These are phyloP conservation scores for Eciton burchellii DNA, from an alignment of 1,140 invertebrate species.

Conservation along the genomic window DNA sequence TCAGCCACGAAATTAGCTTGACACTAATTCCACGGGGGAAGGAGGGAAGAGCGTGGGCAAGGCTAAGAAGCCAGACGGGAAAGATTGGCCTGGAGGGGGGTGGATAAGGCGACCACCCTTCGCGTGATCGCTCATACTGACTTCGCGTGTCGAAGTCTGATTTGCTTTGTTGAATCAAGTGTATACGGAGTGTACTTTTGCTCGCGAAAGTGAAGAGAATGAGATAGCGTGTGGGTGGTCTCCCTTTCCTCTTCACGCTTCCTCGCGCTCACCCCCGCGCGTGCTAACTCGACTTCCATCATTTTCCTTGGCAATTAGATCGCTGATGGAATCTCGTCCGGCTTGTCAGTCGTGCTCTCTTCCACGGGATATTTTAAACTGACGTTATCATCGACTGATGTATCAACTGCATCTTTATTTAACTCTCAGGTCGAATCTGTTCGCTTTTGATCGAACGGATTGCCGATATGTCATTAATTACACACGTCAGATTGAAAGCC, in stretches of 20 bases:
- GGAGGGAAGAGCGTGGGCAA: conserved; percentile 44
- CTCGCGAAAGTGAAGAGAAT: conserved; percentile 69
- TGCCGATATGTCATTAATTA: conserved; percentile 38
- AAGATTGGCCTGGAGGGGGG: conserved; percentile 65
- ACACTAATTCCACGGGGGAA: conserved; percentile 61
- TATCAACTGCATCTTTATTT: conserved; percentile 55
- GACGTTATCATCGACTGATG: conserved; percentile 41
- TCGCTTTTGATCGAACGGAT: conserved; percentile 10
- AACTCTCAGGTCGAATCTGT: conserved; percentile 12
- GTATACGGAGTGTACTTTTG: conserved; percentile 74
- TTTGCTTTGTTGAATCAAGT: conserved; percentile 86
- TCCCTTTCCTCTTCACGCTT: conserved; percentile 36
- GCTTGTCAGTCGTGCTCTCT: conserved; percentile 41
- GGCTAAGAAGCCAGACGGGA: conserved; percentile 61
- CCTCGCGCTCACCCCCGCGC: neutral
- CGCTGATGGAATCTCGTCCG: conserved; percentile 58
- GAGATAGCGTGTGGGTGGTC: conserved; percentile 69
- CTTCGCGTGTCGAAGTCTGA: conserved; percentile 85
- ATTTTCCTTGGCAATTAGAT: conserved; percentile 71
- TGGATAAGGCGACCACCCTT: conserved; percentile 68
- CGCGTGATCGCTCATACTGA: conserved; percentile 83
- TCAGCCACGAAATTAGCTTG: conserved; percentile 63
- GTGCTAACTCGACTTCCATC: conserved; percentile 51
- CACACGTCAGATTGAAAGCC: neutral
- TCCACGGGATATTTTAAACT: conserved; percentile 40